These are phyloP conservation scores for Eretmochelys imbricata DNA, from an alignment of 2,113 vertebrate genomes.

Conservation along the genomic window DNA sequence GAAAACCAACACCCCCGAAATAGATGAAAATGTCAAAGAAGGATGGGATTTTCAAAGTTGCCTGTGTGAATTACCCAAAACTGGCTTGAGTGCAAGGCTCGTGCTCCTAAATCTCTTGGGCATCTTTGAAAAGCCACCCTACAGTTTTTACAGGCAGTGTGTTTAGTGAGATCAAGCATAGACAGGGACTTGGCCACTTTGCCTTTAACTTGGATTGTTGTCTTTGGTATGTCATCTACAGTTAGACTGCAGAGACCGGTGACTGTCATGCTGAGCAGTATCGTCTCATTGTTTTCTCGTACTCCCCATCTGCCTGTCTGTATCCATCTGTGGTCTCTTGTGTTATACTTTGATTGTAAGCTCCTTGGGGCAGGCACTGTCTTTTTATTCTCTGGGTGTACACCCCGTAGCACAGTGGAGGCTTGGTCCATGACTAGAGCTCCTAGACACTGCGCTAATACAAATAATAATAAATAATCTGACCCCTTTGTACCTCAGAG, in stretches of 20 bases:
- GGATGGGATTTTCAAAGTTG: background rate
- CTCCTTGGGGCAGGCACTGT: background rate
- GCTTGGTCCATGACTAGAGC: too few relatives aligned
- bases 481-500: background rate
- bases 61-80: background rate
- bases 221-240: background rate
- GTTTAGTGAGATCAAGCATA: background rate
- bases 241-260: background rate
- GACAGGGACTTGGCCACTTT: background rate
- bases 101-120: background rate
- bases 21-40: background rate
- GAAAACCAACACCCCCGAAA: background rate
- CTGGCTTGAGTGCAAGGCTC: background rate
- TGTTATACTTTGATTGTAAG: background rate
- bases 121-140: background rate
- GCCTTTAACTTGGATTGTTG: background rate
- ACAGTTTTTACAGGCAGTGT: background rate
- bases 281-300: background rate
- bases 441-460: background rate
- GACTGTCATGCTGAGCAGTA: background rate
- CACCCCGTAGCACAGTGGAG: background rate
- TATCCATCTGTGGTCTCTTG: background rate
- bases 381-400: background rate
- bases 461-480: too few relatives aligned
- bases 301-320: background rate